Evolutionary conservation across 2,113 vertebrate species (phyloP).

Genomic region (Salvator merianae): DNA sequence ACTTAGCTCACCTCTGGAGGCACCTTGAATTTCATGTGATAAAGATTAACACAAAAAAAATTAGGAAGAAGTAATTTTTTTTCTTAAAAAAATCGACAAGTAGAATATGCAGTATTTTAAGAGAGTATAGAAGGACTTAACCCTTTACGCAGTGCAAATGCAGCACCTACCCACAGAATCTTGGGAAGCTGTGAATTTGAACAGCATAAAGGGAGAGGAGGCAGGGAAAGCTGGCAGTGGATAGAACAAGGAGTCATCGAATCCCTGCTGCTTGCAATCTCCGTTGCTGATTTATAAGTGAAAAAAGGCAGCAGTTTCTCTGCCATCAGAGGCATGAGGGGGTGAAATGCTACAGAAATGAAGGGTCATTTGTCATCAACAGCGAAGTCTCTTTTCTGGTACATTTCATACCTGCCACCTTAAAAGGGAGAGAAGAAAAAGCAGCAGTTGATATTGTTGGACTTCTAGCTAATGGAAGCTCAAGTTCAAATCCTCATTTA

Average conservation of each 20-base stretch:
- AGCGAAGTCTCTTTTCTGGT: constrained; percentile 45
- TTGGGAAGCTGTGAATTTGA: rapidly evolving
- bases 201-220: not conserved
- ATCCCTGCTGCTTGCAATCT: not conserved
- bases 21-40: constrained; percentile 15
- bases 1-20: too few relatives aligned
- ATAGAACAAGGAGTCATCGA: not conserved
- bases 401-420: not conserved
- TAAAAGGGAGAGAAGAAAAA: not conserved
- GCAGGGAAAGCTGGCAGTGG: not conserved
- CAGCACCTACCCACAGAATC: not conserved
- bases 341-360: constrained; percentile 45
- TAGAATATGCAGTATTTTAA: not conserved
- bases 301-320: constrained; percentile 56
- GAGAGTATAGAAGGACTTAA: rapidly evolving
- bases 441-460: not conserved
- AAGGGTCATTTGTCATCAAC: constrained; percentile 43
- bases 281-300: constrained; percentile 51
- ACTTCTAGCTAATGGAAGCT: not conserved
- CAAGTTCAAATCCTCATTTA: not conserved
- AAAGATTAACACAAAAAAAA: constrained; percentile 1
- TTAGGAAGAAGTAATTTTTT: not conserved
- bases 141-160: rapidly evolving
- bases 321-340: constrained; percentile 43
- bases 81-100: not conserved